Conservation (phyloP, 53 echinoderm and acorn worm species). For the Crossaster papposus region DNA sequence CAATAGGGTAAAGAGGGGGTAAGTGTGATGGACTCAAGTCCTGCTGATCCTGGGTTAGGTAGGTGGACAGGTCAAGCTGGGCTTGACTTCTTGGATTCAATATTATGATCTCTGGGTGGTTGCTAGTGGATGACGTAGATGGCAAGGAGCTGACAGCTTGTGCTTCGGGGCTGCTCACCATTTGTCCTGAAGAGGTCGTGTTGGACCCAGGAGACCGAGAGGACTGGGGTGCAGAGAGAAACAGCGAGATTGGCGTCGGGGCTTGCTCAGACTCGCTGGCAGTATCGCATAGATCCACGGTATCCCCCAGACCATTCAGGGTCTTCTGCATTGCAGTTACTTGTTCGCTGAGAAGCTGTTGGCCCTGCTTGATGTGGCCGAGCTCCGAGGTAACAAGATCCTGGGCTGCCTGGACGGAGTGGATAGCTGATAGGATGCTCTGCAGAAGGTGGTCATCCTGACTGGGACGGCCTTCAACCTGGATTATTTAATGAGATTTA, state of each 20-base stretch:
- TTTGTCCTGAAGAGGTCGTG: not conserved
- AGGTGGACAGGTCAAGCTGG: slow-evolving; percentile 20
- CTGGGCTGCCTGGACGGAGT: slow-evolving; percentile 13
- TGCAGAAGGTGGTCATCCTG: slow-evolving; percentile 24
- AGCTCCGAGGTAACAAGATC: slow-evolving; percentile 13
- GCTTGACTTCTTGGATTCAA: slow-evolving; percentile 32
- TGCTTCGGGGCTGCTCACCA: not conserved
- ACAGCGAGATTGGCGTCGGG: slow-evolving; percentile 31
- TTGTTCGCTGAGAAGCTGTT: slow-evolving; percentile 34
- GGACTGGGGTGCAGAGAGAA: not conserved
- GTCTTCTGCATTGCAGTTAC: slow-evolving; percentile 35
- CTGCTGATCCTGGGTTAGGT: not conserved
- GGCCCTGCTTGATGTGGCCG: slow-evolving; percentile 28
- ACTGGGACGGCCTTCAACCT: slow-evolving; percentile 2
- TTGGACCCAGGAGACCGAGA: not conserved
- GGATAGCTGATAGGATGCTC: slow-evolving; percentile 44
- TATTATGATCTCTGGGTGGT: slow-evolving; percentile 21
- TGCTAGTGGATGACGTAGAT: slow-evolving; percentile 20
- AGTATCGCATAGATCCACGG: not conserved
- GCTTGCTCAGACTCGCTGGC: not conserved
- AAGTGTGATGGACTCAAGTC: not conserved
- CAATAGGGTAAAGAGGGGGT: not conserved
- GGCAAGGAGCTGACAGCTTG: not conserved
- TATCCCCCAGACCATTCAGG: slow-evolving; percentile 18
- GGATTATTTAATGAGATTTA: not conserved